A percentile compares a stretch with the other conserved stretches of the same genome.
Conservation (phyloP, 1,140 invertebrate genomes). For the Chrysopa pallens region DNA sequence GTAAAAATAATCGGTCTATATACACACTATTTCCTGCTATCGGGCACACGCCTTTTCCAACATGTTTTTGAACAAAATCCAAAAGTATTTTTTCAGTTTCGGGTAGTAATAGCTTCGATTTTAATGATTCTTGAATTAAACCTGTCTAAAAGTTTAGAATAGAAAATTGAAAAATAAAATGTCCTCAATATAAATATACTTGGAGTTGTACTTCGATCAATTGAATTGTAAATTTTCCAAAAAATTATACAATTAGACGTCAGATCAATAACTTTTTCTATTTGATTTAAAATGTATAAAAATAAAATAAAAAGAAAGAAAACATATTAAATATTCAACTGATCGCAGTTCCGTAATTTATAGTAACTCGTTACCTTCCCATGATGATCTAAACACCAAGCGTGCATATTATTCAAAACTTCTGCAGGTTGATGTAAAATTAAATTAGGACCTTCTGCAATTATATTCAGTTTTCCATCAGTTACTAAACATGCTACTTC, state of each 20-base stretch:
- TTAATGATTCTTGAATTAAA: constrained; percentile 45
- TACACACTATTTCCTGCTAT: constrained; percentile 82
- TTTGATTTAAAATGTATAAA: too few relatives aligned
- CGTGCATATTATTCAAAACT: constrained; percentile 58
- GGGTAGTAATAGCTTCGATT: constrained; percentile 42
- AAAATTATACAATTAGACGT: too few relatives aligned
- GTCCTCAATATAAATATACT: too few relatives aligned
- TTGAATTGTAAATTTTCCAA: too few relatives aligned
- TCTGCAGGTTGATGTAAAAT: constrained; percentile 62
- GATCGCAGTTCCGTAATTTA: too few relatives aligned
- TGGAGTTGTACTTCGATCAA: too few relatives aligned
- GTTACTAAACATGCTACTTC: constrained; percentile 82
- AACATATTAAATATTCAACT: too few relatives aligned
- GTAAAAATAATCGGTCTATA: constrained; percentile 64
- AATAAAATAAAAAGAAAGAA: too few relatives aligned
- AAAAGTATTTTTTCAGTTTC: constrained; percentile 54
- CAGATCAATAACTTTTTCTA: too few relatives aligned
- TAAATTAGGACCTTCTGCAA: constrained; percentile 61
- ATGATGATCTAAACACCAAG: constrained; percentile 69
- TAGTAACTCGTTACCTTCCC: constrained; percentile 37
- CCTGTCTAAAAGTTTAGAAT: constrained; percentile 40
- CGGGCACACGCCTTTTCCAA: constrained; percentile 39
- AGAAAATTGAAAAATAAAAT: too few relatives aligned
- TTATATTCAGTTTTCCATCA: constrained; percentile 56
- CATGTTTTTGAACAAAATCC: constrained; percentile 51